Evolutionary conservation across 2,797 vertebrate species (phyloP), one percentile per base, ranked within the genome.

Genomic region (Enteromius argenteus): DNA sequence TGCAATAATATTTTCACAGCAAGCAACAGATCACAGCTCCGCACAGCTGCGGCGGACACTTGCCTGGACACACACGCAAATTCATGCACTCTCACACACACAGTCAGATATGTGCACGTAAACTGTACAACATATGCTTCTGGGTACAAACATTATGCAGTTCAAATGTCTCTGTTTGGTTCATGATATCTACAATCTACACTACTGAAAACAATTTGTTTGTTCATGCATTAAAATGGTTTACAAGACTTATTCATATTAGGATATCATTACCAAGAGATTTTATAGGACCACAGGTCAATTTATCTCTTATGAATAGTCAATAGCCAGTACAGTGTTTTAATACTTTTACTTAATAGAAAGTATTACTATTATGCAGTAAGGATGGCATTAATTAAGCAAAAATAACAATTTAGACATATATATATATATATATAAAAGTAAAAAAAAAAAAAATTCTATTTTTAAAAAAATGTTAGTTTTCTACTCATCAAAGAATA

Each of bases 1-100:
- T 95, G 94, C 92, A 94, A 96, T 96, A 96, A 96, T 95, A 95
- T 96, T 96, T 95, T 95, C 93, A 93, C 93, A 94, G 94, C 94
- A 91, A 94, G 93, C 93, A 95, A 94, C 94, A 94, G 93, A 95
- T 95, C 95, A 93, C 87, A 91, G 83, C 87, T 88, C 90, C 19
- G 78, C 90, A 88, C 94, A 95, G 94, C 94, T 95, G 94, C 89
- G 79, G 76, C 83, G 87, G 86, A 72, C 89, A 81, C 91, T 80
- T 64, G 72, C 87, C 84, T 84, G 81, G 72, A 23, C 90, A 90
- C 91, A 90, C 37, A 81, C 72, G 39, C 72, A 85, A 49, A 30
- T 75, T 39, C 86, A 32, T 89, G 81, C 86, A 85, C 89, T 89
- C 83, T 84, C 85, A 86, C 86, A 84, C 83, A 86, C 79, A 73